Conservation (phyloP, 2,113 vertebrate genomes). For the Collichthys lucidus region DNA sequence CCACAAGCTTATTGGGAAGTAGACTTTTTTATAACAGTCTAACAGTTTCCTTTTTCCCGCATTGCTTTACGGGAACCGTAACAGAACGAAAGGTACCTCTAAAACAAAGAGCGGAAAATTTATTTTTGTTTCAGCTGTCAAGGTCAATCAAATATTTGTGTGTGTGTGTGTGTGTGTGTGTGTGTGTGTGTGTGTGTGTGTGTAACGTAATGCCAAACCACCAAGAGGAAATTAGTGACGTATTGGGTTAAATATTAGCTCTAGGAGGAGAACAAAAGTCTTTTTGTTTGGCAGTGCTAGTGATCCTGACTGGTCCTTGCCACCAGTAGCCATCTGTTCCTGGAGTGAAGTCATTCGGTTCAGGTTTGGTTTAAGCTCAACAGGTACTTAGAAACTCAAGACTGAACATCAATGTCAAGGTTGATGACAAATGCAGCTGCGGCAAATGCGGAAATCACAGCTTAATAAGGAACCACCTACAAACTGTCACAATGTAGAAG, state of each 20-base stretch:
- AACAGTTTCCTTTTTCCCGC: neutral
- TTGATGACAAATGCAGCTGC: neutral
- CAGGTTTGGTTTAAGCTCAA: constrained; percentile 6
- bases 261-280: constrained; percentile 31
- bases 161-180: neutral
- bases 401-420: neutral
- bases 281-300: constrained; percentile 40
- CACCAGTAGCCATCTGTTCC: constrained; percentile 8
- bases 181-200: too few species aligned
- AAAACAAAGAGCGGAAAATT: constrained; percentile 43
- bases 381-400: neutral
- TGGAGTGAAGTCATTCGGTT: constrained; percentile 6
- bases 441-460: neutral
- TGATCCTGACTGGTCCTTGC: neutral
- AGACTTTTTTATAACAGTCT: neutral
- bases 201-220: constrained; percentile 9
- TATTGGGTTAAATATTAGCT: constrained; percentile 59
- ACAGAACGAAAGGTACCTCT: neutral
- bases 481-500: neutral
- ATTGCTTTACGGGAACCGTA: neutral
- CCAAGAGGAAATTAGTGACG: constrained; percentile 45
- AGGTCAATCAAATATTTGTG: constrained; percentile 2
- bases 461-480: neutral
- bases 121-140: constrained; percentile 13
- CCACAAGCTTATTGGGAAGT: neutral